Percentiles rank a stretch among this genome's conserved stretches.
Evolutionary conservation across 2,113 vertebrate genomes (phyloP).

Genomic region (Halcyon malimbica): DNA sequence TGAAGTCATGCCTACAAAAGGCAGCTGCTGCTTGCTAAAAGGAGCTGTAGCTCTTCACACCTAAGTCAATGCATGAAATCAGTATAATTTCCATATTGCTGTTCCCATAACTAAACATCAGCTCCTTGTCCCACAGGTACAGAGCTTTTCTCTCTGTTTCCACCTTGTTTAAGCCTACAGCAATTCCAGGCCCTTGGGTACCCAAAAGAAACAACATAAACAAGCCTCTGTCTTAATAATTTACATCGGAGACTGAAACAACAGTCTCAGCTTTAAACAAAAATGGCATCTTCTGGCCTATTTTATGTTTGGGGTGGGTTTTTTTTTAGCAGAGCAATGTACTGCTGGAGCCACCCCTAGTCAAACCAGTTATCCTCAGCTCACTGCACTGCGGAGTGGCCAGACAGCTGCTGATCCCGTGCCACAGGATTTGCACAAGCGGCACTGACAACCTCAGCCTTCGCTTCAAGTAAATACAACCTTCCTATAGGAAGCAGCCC

Average conservation of each 20-base stretch:
- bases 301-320: background rate
- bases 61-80: background rate
- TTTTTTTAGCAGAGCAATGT: background rate
- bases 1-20: background rate
- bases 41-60: background rate
- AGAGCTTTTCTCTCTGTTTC: background rate
- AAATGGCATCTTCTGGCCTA: background rate
- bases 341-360: background rate
- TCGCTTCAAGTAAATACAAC: background rate
- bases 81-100: background rate
- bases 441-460: background rate
- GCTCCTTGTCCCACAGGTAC: background rate
- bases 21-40: background rate
- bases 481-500: background rate
- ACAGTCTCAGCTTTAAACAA: background rate
- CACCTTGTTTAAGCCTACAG: background rate
- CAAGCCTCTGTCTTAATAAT: slow-evolving; percentile 6
- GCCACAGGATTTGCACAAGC: background rate
- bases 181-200: background rate
- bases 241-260: background rate
- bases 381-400: accelerated
- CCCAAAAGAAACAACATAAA: slow-evolving; percentile 1
- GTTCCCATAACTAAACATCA: background rate
- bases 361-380: background rate
- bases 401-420: background rate